A percentile compares a stretch with the other conserved stretches of the same genome.
These are phyloP conservation scores for Hydropsyche tenuis DNA, from an alignment of 1,140 invertebrate species.

Conservation along the genomic window DNA sequence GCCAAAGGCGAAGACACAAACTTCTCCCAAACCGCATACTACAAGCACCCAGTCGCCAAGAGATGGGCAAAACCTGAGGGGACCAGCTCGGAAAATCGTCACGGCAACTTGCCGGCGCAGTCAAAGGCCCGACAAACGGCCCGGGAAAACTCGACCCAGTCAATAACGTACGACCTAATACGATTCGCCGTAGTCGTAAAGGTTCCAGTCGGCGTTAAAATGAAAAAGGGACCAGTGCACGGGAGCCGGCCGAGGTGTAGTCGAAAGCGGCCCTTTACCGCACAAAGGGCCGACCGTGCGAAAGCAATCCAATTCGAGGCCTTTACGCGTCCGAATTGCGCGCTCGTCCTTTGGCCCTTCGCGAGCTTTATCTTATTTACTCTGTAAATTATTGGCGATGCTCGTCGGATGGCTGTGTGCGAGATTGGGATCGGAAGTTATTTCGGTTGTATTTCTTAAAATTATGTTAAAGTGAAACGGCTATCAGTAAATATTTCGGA, in stretches of 20 bases:
- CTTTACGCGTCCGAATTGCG: constrained; percentile 1
- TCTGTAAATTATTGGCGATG: constrained; percentile 20
- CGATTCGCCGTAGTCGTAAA: constrained; percentile 35
- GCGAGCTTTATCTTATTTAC: constrained; percentile 25
- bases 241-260: background rate
- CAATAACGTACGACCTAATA: constrained; percentile 36
- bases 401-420: no score
- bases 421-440: no score
- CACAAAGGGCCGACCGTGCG: constrained; percentile 10
- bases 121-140: background rate
- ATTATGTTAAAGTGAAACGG: no score
- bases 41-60: no score
- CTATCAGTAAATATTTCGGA: no score
- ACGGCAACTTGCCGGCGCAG: background rate
- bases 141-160: constrained; percentile 31
- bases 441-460: no score
- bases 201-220: constrained; percentile 17
- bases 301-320: constrained; percentile 33
- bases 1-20: no score
- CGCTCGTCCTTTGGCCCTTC: background rate
- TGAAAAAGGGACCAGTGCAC: constrained; percentile 8
- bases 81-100: background rate
- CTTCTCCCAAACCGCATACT: no score
- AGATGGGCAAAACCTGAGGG: no score
- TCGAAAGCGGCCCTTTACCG: constrained; percentile 24